Evolutionary conservation across 2,797 vertebrate genomes (phyloP), one percentile per base, ranked within the genome.

Genomic region (Periophthalmus magnuspinnatus): DNA sequence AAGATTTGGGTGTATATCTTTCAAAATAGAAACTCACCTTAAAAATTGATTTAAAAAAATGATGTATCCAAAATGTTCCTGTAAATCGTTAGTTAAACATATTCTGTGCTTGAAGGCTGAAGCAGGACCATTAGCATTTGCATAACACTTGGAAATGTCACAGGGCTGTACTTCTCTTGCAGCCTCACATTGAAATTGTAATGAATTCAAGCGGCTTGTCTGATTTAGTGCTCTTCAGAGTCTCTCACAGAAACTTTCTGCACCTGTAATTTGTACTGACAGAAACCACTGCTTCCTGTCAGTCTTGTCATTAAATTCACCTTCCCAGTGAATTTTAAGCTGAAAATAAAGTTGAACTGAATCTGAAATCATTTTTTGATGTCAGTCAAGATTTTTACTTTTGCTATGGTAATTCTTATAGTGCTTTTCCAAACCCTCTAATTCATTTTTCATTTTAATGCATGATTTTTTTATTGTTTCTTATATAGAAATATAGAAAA

Each of bases 161-260:
- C 52, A 11, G 65, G 45, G 66, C 73, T 55, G 28, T n/a, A 77
- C 70, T 81, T 65, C 54, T 56, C 48, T 48, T 52, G 22, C 36
- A 28, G 14, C 33, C 69, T 50, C 71, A 71, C 64, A 21, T 65
- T 52, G 60, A 58, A 77, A 67, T 48, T 62, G 67, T 78, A 81
- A 83, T 80, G 71, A 71, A 77, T 77, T 77, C 65, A 83, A 84
- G 84, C 81, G 68, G 77, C 77, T 62, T 73, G 66, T 82, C 70
- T 55, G 19, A 36, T 70, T 72, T 41, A 67, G 55, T 59, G 60
- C 56, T 17, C 6, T 64, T 76, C 63, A 67, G 28, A 61, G 41
- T 72, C 55, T 68, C 28, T 74, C 11, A 60, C 45, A 79, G 61
- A 68, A 67, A 77, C 24, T 3, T n/a, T 60, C 63, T 4, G 56